phyloP scores from a whole-genome alignment of 2,888 invertebrate genomes.

The Morinoia aosen region DNA sequence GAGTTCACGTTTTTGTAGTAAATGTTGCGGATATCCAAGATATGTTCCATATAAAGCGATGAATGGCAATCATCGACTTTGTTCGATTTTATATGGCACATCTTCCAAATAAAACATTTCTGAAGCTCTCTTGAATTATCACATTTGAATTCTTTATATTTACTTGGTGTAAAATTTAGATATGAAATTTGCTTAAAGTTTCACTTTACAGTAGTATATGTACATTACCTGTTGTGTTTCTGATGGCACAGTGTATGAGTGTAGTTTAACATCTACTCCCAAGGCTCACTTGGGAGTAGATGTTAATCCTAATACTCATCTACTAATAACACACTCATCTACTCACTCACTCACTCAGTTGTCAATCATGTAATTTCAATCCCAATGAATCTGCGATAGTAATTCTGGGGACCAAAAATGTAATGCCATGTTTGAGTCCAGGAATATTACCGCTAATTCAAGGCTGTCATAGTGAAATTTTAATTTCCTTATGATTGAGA shows the following conservation, averaged over 20 bases:
- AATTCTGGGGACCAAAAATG: not conserved
- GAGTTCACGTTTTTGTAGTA: not conserved
- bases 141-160: too few relatives aligned
- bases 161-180: not conserved
- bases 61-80: not conserved
- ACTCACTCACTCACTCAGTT: too few relatives aligned
- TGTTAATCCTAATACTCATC: too few relatives aligned
- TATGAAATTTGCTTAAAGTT: not conserved
- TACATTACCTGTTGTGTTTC: not conserved
- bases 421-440: not conserved
- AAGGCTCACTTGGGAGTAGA: not conserved
- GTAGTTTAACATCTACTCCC: too few relatives aligned
- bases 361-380: not conserved
- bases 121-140: too few relatives aligned
- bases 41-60: conserved; percentile 68
- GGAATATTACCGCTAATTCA: not conserved
- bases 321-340: too few relatives aligned
- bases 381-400: not conserved
- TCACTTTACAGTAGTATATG: not conserved
- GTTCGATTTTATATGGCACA: too few relatives aligned
- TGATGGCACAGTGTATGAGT: not conserved
- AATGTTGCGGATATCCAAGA: too few relatives aligned
- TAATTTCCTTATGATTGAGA: not conserved
- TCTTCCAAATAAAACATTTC: too few relatives aligned
- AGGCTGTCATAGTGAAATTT: not conserved